phyloP scores from a whole-genome alignment of 1,140 invertebrate species.

The Zophobas morio region DNA sequence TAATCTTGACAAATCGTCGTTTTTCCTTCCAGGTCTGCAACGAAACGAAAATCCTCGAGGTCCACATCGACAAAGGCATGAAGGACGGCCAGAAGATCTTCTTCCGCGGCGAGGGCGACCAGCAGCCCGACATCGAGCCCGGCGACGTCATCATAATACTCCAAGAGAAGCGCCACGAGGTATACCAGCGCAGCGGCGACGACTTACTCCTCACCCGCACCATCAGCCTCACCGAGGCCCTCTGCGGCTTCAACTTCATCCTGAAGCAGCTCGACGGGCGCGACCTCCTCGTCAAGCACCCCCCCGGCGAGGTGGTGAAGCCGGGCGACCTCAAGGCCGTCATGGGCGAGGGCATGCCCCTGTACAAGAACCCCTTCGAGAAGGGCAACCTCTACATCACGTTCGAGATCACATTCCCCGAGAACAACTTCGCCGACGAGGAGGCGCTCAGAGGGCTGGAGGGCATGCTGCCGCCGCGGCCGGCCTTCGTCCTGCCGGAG shows the following conservation, averaged over 20 bases:
- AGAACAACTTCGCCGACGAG: conserved; percentile 82
- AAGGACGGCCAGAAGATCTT: conserved; percentile 88
- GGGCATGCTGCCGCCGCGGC: conserved; percentile 77
- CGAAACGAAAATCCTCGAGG: conserved; percentile 87
- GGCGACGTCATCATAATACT: conserved; percentile 93
- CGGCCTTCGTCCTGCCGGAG: conserved; percentile 76
- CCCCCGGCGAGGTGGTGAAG: conserved; percentile 82
- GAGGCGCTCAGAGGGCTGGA: conserved; percentile 80
- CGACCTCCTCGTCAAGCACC: conserved; percentile 80
- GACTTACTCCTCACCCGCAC: conserved; percentile 84
- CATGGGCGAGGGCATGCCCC: conserved; percentile 92
- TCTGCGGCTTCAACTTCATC: conserved; percentile 91
- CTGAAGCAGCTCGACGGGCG: conserved; percentile 89
- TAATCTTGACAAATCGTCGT: background rate
- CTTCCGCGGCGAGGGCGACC: conserved; percentile 92
- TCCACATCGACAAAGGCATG: conserved; percentile 93
- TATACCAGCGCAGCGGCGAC: conserved; percentile 82
- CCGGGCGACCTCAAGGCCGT: conserved; percentile 88
- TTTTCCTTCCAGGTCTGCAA: conserved; percentile 70
- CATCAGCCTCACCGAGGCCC: conserved; percentile 87
- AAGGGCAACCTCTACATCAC: conserved; percentile 91
- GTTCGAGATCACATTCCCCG: conserved; percentile 89
- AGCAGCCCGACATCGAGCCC: conserved; percentile 85
- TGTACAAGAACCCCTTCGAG: conserved; percentile 85
- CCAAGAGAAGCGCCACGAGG: conserved; percentile 84